Percentiles rank a stretch among this genome's conserved stretches.
Conservation (phyloP, 2,113 vertebrate genomes). For the Psittacula cyanocephala region DNA sequence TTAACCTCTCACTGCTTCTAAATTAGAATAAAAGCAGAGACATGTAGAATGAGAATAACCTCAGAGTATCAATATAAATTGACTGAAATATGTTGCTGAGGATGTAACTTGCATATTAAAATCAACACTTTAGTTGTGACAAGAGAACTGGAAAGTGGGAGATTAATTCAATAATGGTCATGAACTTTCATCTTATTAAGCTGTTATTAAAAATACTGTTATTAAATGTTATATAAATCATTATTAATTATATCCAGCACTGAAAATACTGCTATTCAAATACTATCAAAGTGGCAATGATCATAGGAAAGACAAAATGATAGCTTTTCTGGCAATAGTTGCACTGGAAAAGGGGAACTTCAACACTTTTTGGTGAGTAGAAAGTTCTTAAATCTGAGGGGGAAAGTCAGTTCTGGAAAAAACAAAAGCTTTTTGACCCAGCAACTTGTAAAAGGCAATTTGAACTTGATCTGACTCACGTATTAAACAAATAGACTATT, state of each 20-base stretch:
- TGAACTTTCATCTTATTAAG: conserved; percentile 13
- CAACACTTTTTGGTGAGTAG: not conserved
- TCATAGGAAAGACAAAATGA: not conserved
- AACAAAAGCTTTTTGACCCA: conserved; percentile 34
- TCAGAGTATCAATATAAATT: conserved; percentile 20
- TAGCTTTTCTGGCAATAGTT: not conserved
- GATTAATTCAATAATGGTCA: not conserved
- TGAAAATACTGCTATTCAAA: not conserved
- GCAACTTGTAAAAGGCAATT: conserved; percentile 14
- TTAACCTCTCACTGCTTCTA: conserved; percentile 22
- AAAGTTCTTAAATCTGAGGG: conserved; percentile 1
- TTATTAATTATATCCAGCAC: not conserved
- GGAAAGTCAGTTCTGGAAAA: not conserved
- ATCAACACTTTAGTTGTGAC: not conserved
- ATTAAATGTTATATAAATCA: conserved; percentile 16
- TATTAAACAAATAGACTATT: conserved; percentile 32
- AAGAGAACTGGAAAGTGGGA: not conserved
- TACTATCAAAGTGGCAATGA: not conserved
- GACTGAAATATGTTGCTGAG: conserved; percentile 27
- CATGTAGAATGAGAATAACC: not conserved
- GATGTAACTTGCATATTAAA: conserved; percentile 20
- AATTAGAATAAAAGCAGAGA: conserved; percentile 24
- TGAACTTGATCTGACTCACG: conserved; percentile 19
- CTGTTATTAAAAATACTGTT: not conserved
- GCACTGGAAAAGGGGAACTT: conserved; percentile 14